Evolutionary conservation across 2,888 invertebrate genomes (phyloP), one percentile per base, ranked within the genome.

Genomic region (Pycnomerus fuliginosus): DNA sequence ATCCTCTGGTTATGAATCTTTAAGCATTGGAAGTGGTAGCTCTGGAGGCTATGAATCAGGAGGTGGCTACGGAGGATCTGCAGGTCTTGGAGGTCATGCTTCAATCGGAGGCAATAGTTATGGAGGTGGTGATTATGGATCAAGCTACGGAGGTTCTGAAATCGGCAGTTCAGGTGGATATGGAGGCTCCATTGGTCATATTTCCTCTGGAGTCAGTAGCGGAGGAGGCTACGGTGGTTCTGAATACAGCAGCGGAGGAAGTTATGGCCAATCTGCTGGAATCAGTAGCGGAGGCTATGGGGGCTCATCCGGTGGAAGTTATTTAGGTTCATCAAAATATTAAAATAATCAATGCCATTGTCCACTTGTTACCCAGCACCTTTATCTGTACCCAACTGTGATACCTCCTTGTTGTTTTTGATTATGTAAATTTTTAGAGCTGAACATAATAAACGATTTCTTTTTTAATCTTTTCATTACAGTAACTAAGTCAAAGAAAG

Each of bases 111-210:
- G 45, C 27, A 8, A 25, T 10, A 10, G 25, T 10, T 10, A 10
- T 10, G 48, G 53, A 17, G 27, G 39, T 35, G n/a, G n/a, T n/a
- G n/a, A n/a, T n/a, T n/a, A n/a, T n/a, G n/a, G n/a, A n/a, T 32
- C 32, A 2, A 32, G 15, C 10, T 15, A 8, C 32, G 54, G 53
- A 24, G 43, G 45, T 11, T 43, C 52, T 12, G 38, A 43, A 12
- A 49, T 4, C 25, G 25, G 5, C 25, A 10, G 25, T 25, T 25
- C 25, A 10, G 50, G 52, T 14, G 51, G 52, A 12, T 34, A 30
- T 4, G 60, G 56, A 29, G 50, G 60, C 28, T 30, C 39, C 22
- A 25, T 38, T 15, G 40, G 47, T 17, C 22, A 35, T 29, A 11
- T 11, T n/a, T n/a, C n/a, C n/a, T n/a, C n/a, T n/a, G n/a, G n/a